Base-by-base conservation (phyloP, 2,888 invertebrate genomes). In the Pinctada fucata region DNA sequence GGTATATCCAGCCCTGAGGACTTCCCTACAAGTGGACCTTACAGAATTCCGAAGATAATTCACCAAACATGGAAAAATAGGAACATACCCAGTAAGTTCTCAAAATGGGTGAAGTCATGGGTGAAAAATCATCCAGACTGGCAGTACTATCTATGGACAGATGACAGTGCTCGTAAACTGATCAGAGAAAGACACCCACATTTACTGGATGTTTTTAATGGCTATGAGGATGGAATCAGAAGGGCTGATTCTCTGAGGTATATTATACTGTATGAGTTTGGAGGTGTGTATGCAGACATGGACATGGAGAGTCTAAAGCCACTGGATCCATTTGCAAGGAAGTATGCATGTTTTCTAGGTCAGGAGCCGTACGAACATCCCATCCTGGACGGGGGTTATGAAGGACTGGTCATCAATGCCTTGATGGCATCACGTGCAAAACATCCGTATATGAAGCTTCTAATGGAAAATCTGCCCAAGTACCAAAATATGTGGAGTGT, bases 71-170 rank as follows among this genome's bases (percentile, higher is more conserved):
- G 91, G 89, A 89, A 88, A 80, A 79, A 84, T 73, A 84, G 80
- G 0, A 63, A 85, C 16, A 83, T 90, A 72, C 90, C 90, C 5
- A 75, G 82, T n/a, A 87, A 86, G 72, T 84, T 90, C 80, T 79
- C 79, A 2, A 79, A 78, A 3, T 91, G 90, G 91, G 84, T 91
- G 31, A 82, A 87, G 76, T 86, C 90, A 0, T 92, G 91, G 91
- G 75, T 82, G 8, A 73, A 82, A 6, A 82, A 86, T 48, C 88
- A 92, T 78, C 91, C 91, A 3, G 89, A 86, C 47, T 92, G 91
- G 90, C 87, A 90, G 72, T 91, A 91, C 82, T 90, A 89, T 88
- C 82, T 92, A 31, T 92, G 92, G 92, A 92, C 91, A 8, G 90
- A 91, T 79, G 85, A 86, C 6, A 90, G 88, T 81, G 91, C 90